Evolutionary conservation across 2,797 vertebrate species (phyloP).

Genomic region (Microctenopoma lineatum): DNA sequence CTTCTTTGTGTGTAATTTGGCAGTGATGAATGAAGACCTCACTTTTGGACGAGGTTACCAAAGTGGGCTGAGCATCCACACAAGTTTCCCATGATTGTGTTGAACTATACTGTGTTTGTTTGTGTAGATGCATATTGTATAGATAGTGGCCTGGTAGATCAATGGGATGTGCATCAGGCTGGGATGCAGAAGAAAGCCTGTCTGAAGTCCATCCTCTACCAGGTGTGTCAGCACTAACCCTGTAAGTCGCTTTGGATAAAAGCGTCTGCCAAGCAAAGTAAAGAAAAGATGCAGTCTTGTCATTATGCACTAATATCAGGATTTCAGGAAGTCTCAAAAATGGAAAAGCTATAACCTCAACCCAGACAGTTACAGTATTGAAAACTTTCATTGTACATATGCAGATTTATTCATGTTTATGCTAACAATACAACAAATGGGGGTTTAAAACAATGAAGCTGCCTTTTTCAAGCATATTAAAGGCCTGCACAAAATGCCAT

Average conservation of each 20-base stretch:
- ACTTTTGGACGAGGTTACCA: constrained; percentile 51
- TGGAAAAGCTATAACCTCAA: constrained; percentile 1
- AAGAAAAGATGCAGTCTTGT: too few species aligned
- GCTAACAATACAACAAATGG: constrained; percentile 29
- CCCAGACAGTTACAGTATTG: background rate
- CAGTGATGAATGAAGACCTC: constrained; percentile 45
- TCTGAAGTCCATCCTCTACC: too few species aligned
- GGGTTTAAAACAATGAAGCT: constrained; percentile 45
- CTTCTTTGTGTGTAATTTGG: constrained; percentile 55
- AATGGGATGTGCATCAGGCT: too few species aligned
- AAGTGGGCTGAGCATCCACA: constrained; percentile 8
- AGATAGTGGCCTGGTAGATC: too few species aligned
- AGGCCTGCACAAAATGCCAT: constrained; percentile 75
- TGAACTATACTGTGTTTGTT: background rate
- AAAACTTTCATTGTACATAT: too few species aligned
- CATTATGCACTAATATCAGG: too few species aligned
- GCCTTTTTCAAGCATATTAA: constrained; percentile 57
- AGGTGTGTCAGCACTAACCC: too few species aligned
- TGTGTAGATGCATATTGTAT: too few species aligned
- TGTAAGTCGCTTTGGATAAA: too few species aligned
- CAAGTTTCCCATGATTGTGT: constrained; percentile 12
- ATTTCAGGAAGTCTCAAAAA: background rate
- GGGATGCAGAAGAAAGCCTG: too few species aligned
- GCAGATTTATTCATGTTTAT: background rate
- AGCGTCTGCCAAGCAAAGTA: too few species aligned